Evolutionary conservation across 92 coral and sea anemone genomes (phyloP), one percentile per base, ranked within the genome.

Genomic region (Actinostola sp.): DNA sequence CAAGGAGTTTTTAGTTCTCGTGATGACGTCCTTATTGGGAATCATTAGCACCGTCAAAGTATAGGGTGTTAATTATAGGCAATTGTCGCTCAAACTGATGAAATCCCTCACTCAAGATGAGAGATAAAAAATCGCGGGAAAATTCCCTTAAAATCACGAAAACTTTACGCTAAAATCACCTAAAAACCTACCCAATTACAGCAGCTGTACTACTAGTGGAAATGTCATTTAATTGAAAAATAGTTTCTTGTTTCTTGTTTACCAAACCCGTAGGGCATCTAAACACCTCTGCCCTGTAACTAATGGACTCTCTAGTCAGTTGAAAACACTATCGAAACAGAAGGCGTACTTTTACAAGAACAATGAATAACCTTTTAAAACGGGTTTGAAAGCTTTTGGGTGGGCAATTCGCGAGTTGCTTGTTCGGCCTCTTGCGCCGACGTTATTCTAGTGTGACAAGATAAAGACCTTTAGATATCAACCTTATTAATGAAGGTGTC

Each of bases 271-370:
- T 1, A 30, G 63, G 63, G 38, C 13, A 9, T 2, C 11, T 1
- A 3, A 31, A 53, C 60, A 53, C 60, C 29, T 53, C 5, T 2
- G 6, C 36, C 16, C 38, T n/a, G n/a, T 5, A 57, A 1, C 63
- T 57, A 57, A 57, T 57, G 63, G 63, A 57, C 39, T n/a, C n/a
- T n/a, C n/a, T n/a, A n/a, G n/a, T n/a, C 20, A 57, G 63, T 27
- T 4, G 4, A 4, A 11, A 11, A 4, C 11, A 4, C 11, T 57
- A 57, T 57, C 28, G 63, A 20, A 13, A 4, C 0, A 2, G 28
- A 20, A 29, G 17, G 11, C 39, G 3, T 5, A 57, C 63, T 57
- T 57, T 26, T 57, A 1, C 15, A 1, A 23, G 11, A 27, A 57
- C 63, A 57, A 27, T 53, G 60, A 1, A 25, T 12, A 30, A 57